phyloP scores from a whole-genome alignment of 2,888 invertebrate genomes.

The Drosophila cognata region DNA sequence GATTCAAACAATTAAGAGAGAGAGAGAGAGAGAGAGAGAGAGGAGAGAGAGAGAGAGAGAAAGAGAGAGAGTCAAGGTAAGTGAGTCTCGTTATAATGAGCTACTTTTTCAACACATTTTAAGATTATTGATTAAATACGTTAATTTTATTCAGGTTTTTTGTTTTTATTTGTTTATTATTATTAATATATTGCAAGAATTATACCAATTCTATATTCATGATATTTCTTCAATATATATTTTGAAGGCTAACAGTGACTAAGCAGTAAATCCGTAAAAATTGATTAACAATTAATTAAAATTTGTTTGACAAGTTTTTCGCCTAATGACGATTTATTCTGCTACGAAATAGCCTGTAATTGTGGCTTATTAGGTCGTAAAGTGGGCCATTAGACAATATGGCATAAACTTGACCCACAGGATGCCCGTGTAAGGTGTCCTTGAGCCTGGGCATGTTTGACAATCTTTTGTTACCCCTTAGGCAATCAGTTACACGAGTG shows the following conservation, averaged over 20 bases:
- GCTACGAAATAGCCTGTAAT: conserved; percentile 33
- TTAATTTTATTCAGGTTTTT: not conserved
- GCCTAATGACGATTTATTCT: not conserved
- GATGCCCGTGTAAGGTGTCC: conserved; percentile 38
- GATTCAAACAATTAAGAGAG: too few relatives aligned
- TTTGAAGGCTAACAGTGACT: not conserved
- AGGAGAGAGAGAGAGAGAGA: not conserved
- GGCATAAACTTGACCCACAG: conserved; percentile 56
- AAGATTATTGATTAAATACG: not conserved
- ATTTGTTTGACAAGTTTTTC: conserved; percentile 12
- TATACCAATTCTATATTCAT: not conserved
- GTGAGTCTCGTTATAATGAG: not conserved
- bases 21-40: not conserved
- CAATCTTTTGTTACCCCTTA: conserved; percentile 30
- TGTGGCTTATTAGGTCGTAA: conserved; percentile 27
- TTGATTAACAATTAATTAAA: conserved; percentile 3
- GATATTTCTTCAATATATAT: not conserved
- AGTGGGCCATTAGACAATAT: not conserved
- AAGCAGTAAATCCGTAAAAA: not conserved
- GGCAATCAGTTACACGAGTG: conserved; percentile 11
- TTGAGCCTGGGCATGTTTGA: conserved; percentile 40
- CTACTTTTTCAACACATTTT: not conserved
- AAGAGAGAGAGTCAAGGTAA: not conserved
- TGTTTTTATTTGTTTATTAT: not conserved
- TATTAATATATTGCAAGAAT: not conserved